Conservation (phyloP, 1,140 invertebrate genomes). For the Drosophila ficusphila region DNA sequence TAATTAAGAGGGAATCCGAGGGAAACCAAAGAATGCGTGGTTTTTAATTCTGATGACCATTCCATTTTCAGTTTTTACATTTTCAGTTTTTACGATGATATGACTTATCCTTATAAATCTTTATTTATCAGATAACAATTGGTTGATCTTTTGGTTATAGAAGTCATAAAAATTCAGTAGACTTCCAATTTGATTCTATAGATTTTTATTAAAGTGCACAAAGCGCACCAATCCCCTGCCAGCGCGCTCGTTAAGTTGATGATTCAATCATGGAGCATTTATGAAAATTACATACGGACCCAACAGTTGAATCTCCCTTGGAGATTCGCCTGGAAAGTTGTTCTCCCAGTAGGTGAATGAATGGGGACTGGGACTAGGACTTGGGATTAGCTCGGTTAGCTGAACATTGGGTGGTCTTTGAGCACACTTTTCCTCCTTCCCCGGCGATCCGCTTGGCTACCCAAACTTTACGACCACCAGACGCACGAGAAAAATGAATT, state of each 20-base stretch:
- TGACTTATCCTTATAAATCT: too few relatives aligned
- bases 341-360: slow-evolving; percentile 2
- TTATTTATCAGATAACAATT: too few relatives aligned
- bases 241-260: slow-evolving; percentile 35
- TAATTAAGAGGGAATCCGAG: too few relatives aligned
- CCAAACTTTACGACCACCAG: slow-evolving; percentile 23
- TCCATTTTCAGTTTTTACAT: too few relatives aligned
- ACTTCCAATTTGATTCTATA: too few relatives aligned
- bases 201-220: slow-evolving; percentile 7
- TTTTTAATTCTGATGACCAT: too few relatives aligned
- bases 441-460: not conserved
- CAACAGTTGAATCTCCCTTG: slow-evolving; percentile 16
- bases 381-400: slow-evolving; percentile 13
- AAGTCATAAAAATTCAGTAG: too few relatives aligned
- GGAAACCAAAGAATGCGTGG: too few relatives aligned
- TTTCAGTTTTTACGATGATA: too few relatives aligned
- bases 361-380: slow-evolving; percentile 3
- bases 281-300: slow-evolving; percentile 52
- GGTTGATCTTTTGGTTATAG: too few relatives aligned
- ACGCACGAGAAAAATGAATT: slow-evolving; percentile 23
- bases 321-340: slow-evolving; percentile 9
- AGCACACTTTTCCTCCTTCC: not conserved
- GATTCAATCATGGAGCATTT: slow-evolving; percentile 58
- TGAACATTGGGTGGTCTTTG: slow-evolving; percentile 30
- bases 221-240: not conserved